Evolutionary conservation across 1,140 invertebrate genomes (phyloP), one percentile per base, ranked within the genome.

Genomic region (Zophobas atratus): DNA sequence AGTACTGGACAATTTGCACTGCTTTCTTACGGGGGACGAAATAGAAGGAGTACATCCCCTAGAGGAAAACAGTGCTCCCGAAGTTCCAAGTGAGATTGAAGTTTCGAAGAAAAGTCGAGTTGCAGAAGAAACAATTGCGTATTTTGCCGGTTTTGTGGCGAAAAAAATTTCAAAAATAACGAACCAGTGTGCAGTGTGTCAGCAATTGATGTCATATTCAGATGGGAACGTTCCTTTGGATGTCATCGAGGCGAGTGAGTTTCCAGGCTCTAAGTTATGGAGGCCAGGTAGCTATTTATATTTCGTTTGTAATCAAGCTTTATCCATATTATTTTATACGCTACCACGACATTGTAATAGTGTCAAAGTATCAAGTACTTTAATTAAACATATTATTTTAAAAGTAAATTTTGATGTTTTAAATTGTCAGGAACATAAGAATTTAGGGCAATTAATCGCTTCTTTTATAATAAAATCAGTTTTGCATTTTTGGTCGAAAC

Each of bases 1-100:
- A 20, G 71, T 32, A n/a, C 43, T 78, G 33, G 77, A 78, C 51
- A 78, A 74, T 75, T 60, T 78, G 49, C 36, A 35, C n/a, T 49
- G 5, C 3, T 78, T 78, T 60, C 1, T 78, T 2, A 46, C 55
- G 4, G 55, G 71, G 32, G 55, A 78, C 41, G 55, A 60, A 5
- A 34, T 41, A 1, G 20, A 1, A 57, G 63, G 55, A 4, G 55
- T 56, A 2, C 20, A 32, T 35, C 55, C 55, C n/a, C 6, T 56
- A n/a, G 3, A 56, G 6, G 6, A 6, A 3, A 46, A 46, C 43
- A 6, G 43, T 46, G 2, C 43, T 2, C 43, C 2, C 3, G 43
- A 6, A 6, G 43, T 6, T 3, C 43, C 43, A 3, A 6, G 43
- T 46, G 6, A 6, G 2, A 46, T 46, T 3, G 43, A 6, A 3